Evolutionary conservation across 2,888 invertebrate genomes (phyloP), one percentile per base, ranked within the genome.

Genomic region (Glaucopsyche alexis): DNA sequence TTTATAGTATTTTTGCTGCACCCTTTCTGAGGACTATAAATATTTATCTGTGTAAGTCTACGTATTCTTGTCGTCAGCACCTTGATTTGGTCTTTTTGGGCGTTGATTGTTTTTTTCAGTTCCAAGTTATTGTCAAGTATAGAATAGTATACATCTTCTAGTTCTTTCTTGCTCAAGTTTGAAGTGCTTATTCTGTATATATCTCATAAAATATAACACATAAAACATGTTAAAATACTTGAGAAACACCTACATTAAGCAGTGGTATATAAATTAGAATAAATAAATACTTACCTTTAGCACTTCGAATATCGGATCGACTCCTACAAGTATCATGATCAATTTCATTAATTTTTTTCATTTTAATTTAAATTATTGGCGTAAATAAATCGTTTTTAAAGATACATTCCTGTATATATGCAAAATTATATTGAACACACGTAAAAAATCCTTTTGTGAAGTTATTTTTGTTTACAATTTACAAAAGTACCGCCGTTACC

Each of bases 131-230:
- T 95, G 69, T 96, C 95, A 72, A 94, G 85, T 65, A 95, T 78
- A 6, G 93, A 88, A 78, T 95, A 93, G 84, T 95, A 95, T 47
- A 94, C 90, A 82, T 96, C 95, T 82, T 96, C 96, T 67, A 96
- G 84, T 74, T 95, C 95, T 73, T 91, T 93, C 75, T 95, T 94
- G 76, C 93, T 94, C 78, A 95, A 87, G 82, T 95, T 94, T 72
- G 94, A 89, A 7, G 91, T 90, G 74, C 89, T 87, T 47, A 86
- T 76, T 29, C 85, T 82, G 74, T 80, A 82, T 5, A 82, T 72
- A 55, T 88, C 90, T 88, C 79, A 19, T 76, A 74, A 72, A 42
- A 29, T 42, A 29, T 45, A 71, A 29, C 29, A 29, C 29, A 29
- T 29, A 29, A 29, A 29, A 1, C 29, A 29, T 29, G 29, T 29